Conservation (phyloP, 2,888 invertebrate species). For the Sisyra terminalis region DNA sequence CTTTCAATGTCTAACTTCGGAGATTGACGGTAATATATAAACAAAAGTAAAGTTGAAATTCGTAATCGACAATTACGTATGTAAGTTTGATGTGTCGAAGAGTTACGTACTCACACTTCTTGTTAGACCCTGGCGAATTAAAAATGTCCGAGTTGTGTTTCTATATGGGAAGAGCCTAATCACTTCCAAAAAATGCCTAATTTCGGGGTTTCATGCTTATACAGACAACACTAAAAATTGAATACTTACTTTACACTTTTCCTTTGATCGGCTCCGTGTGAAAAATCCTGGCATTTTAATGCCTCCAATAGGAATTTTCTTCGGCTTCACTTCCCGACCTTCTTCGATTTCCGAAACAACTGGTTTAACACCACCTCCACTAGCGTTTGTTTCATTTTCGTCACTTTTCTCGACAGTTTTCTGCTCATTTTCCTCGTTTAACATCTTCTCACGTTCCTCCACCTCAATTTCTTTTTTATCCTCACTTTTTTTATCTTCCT, state of each 20-base stretch:
- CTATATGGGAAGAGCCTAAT: too few species aligned
- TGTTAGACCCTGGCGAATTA: too few species aligned
- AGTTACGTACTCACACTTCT: too few species aligned
- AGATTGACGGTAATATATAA: too few species aligned
- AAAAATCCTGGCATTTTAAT: constrained; percentile 79
- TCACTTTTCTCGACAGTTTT: constrained; percentile 25
- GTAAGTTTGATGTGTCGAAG: too few species aligned
- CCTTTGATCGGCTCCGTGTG: constrained; percentile 57
- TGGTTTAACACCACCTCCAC: constrained; percentile 30
- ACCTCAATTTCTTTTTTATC: constrained; percentile 51
- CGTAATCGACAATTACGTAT: too few species aligned
- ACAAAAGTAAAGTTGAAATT: too few species aligned
- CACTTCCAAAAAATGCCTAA: too few species aligned
- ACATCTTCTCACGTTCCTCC: constrained; percentile 44
- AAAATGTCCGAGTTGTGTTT: too few species aligned
- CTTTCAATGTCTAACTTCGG: too few species aligned
- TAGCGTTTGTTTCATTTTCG: constrained; percentile 26
- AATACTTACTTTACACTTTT: constrained; percentile 45
- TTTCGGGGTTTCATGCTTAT: too few species aligned
- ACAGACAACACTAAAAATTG: too few species aligned
- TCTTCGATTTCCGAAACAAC: constrained; percentile 40
- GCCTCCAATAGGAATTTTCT: constrained; percentile 75
- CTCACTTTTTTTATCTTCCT: constrained; percentile 29
- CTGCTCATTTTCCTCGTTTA: constrained; percentile 27
- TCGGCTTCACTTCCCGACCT: constrained; percentile 59